phyloP scores from a whole-genome alignment of 2,113 vertebrate species.

The Ceyx margarethae region DNA sequence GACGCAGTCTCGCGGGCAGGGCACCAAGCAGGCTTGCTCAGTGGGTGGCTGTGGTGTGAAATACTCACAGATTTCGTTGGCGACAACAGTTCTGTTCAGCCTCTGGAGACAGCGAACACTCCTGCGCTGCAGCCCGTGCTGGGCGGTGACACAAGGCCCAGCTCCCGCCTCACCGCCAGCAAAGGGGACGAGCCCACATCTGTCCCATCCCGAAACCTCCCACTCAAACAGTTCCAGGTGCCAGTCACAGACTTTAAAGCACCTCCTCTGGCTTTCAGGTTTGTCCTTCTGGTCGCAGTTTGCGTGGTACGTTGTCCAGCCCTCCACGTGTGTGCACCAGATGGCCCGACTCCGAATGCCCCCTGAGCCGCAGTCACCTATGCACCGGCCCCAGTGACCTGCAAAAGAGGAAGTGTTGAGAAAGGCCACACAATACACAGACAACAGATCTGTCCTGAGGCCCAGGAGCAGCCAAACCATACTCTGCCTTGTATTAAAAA shows the following conservation, averaged over 20 bases:
- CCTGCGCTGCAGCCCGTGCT: slow-evolving; percentile 90
- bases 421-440: accelerated
- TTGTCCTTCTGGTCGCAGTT: slow-evolving; percentile 83
- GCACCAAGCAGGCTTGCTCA: slow-evolving; percentile 93
- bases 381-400: slow-evolving; percentile 94
- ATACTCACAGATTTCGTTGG: slow-evolving; percentile 86
- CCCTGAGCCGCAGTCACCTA: slow-evolving; percentile 88
- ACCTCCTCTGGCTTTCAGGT: slow-evolving; percentile 85
- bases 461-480: neutral
- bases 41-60: slow-evolving; percentile 81
- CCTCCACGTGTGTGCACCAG: slow-evolving; percentile 92
- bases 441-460: accelerated
- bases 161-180: slow-evolving; percentile 66
- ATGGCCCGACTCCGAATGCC: slow-evolving; percentile 85
- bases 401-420: slow-evolving; percentile 20
- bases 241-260: slow-evolving; percentile 95
- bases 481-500: accelerated
- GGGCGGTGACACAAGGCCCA: slow-evolving; percentile 84
- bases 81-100: slow-evolving; percentile 80
- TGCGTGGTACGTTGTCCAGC: slow-evolving; percentile 88
- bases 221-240: slow-evolving; percentile 92
- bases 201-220: slow-evolving; percentile 88
- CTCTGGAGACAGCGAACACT: slow-evolving; percentile 83
- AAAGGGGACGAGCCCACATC: slow-evolving; percentile 76
- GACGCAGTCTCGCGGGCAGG: slow-evolving; percentile 92